Conservation (phyloP, 2,113 vertebrate species). For the Amazona guildingii region DNA sequence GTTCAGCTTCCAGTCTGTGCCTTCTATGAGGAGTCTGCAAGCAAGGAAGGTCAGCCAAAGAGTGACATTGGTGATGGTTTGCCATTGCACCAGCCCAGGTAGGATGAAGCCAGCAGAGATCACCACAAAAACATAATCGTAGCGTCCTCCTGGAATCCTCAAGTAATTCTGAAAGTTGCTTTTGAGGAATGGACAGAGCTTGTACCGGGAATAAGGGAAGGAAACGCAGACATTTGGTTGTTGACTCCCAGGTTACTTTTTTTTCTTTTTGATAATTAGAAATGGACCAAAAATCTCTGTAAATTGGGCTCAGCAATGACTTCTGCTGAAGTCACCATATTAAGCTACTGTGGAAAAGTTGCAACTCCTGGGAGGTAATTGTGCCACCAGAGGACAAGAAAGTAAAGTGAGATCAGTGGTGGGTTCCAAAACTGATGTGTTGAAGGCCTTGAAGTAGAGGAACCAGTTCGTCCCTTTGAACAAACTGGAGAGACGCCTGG, state of each 20-base stretch:
- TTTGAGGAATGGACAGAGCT: not conserved
- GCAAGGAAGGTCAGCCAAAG: not conserved
- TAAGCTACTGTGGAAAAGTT: not conserved
- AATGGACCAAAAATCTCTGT: not conserved
- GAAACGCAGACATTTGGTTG: not conserved
- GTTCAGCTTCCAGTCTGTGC: not conserved
- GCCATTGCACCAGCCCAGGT: not conserved
- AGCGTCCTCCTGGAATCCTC: not conserved
- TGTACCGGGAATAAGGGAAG: not conserved
- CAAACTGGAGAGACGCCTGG: not conserved
- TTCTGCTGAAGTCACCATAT: not conserved
- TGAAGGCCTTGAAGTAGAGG: not conserved
- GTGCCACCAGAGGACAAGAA: not conserved
- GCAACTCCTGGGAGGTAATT: not conserved
- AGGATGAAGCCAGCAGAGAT: not conserved
- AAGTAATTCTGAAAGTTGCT: not conserved
- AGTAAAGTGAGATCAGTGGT: not conserved
- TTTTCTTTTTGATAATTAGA: not conserved
- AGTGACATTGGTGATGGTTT: fast-evolving
- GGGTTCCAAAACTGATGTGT: not conserved
- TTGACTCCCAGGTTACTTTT: not conserved
- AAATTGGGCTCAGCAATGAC: not conserved
- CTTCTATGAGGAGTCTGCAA: not conserved
- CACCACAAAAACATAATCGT: not conserved
- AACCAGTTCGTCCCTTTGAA: not conserved